Base-by-base conservation (phyloP, 2,113 vertebrate species). In the Globicephala melas region DNA sequence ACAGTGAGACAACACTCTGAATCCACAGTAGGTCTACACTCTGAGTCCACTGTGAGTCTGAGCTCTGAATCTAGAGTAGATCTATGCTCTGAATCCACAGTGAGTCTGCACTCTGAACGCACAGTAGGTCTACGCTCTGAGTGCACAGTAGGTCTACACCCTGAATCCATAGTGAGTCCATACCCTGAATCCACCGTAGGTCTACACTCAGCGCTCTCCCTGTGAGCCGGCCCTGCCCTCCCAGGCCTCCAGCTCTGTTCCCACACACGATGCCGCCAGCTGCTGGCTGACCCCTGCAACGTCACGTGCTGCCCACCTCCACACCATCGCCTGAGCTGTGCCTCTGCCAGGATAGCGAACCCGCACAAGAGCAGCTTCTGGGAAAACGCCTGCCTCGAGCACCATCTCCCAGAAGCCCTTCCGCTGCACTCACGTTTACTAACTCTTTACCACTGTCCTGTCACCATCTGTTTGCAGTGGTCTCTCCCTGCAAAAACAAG, bases 161-260 rank as follows among this genome's bases (percentile, higher is more conserved):
- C 8, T 12, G 28, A 55, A 23, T 23, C 44, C 63, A 50, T 0
- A 8, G 31, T 2, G 31, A 17, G 15, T 21, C 76, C 68, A 47
- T 5, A 1, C 50, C 67, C 47, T 44, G 18, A 74, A 3, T 4
- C 6, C 50, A 63, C 1, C 13, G 65, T 4, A 1, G 4, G 67
- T n/a, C 25, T 67, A 7, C 2, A 9, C n/a, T 20, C 25, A 47
- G 3, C 21, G 14, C 55, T 5, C 31, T 3, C 33, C 2, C 0
- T 7, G 6, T 12, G 23, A n/a, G 82, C 31, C 8, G 11, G 20
- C 10, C 41, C 41, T 38, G 55, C 18, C 68, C n/a, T 55, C 33
- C 47, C 44, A n/a, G n/a, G 62, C 28, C 47, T 58, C 55, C 55
- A 3, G 44, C 65, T n/a, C 28, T 60, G 14, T 36, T 18, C 8